These are phyloP conservation scores for Andricus grossulariae DNA, from an alignment of 1,140 invertebrate genomes.

Conservation along the genomic window DNA sequence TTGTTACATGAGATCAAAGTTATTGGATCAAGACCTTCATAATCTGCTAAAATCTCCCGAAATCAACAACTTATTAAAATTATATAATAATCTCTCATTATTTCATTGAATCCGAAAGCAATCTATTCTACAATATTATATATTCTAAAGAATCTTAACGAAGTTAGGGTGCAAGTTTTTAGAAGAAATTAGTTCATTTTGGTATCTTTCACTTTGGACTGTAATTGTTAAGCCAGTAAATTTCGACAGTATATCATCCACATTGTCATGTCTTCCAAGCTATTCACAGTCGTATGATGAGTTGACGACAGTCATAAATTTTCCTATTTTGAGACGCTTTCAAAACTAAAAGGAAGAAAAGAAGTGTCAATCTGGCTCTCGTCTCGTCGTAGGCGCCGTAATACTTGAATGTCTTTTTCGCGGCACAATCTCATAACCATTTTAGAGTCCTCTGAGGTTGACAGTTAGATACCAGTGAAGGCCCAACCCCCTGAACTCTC, in stretches of 20 bases:
- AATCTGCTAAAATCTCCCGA: too few species aligned
- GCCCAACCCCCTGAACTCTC: constrained; percentile 41
- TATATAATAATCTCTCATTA: too few species aligned
- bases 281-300: not conserved
- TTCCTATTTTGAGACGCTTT: not conserved
- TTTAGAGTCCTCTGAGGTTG: constrained; percentile 56
- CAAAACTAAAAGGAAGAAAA: not conserved
- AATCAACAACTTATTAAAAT: too few species aligned
- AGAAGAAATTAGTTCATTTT: too few species aligned
- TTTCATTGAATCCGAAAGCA: too few species aligned
- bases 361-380: not conserved
- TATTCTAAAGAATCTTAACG: too few species aligned
- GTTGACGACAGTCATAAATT: constrained; percentile 7
- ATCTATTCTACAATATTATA: too few species aligned
- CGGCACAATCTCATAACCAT: constrained; percentile 58
- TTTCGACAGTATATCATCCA: not conserved
- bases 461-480: constrained; percentile 55
- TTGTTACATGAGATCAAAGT: too few species aligned
- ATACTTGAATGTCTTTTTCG: constrained; percentile 58
- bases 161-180: too few species aligned
- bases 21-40: too few species aligned
- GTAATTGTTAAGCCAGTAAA: not conserved
- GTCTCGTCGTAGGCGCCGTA: constrained; percentile 42
- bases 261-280: not conserved
- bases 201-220: too few species aligned